These are phyloP conservation scores for Myripristis murdjan DNA, from an alignment of 2,797 vertebrate species.

Conservation along the genomic window DNA sequence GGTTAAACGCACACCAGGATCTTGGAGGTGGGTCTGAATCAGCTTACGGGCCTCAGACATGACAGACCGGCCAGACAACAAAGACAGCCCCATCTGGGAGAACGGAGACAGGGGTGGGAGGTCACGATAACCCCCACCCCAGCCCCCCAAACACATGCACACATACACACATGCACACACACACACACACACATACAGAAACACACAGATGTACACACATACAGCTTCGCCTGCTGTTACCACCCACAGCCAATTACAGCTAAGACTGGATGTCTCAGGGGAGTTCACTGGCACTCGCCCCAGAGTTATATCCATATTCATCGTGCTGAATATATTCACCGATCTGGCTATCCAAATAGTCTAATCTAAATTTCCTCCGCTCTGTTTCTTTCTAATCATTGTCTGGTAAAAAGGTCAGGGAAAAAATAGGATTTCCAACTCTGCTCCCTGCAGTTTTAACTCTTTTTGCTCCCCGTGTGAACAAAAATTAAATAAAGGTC, in stretches of 20 bases:
- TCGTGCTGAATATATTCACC: constrained; percentile 49
- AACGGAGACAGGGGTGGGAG: constrained; percentile 56
- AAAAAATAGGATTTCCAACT: background rate
- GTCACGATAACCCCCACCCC: constrained; percentile 55
- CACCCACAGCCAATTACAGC: constrained; percentile 55
- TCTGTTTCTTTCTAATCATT: constrained; percentile 24
- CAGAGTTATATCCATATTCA: constrained; percentile 63
- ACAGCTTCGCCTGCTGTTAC: constrained; percentile 56
- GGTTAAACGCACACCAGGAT: too few species aligned
- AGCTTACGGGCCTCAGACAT: constrained; percentile 48
- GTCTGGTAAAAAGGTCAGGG: constrained; percentile 22
- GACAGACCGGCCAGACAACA: constrained; percentile 66
- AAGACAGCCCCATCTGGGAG: constrained; percentile 75
- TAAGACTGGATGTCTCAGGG: constrained; percentile 45
- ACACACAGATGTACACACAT: constrained; percentile 32
- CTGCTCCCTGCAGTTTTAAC: background rate
- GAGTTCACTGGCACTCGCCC: constrained; percentile 26
- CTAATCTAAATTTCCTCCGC: constrained; percentile 37
- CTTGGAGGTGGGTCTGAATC: constrained; percentile 44
- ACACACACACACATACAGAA: constrained; percentile 20
- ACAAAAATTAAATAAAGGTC: background rate
- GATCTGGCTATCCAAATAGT: constrained; percentile 29
- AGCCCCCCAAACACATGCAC: too few species aligned
- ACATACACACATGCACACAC: too few species aligned
- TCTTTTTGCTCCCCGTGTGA: too few species aligned